A percentile compares a stretch with the other conserved stretches of the same genome.
phyloP scores from a whole-genome alignment of 1,140 invertebrate genomes.

The Tribolium castaneum region DNA sequence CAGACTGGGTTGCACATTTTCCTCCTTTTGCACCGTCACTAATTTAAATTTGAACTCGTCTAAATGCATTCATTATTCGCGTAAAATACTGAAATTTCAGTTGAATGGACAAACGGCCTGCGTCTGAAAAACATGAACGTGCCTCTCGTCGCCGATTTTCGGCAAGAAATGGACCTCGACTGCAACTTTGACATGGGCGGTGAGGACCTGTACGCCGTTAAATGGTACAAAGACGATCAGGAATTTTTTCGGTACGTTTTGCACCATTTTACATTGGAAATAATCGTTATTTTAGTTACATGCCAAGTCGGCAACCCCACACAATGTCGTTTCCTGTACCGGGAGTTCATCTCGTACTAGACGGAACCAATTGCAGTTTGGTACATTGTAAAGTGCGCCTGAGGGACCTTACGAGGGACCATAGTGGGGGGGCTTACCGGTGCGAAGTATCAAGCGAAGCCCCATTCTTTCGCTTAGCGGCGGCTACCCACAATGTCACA shows the following conservation, averaged over 20 bases:
- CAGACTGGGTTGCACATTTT: neutral
- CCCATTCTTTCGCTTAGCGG: constrained; percentile 71
- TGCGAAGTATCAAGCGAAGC: constrained; percentile 75
- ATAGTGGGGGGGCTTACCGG: constrained; percentile 66
- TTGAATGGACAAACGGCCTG: constrained; percentile 32
- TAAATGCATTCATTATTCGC: too few relatives aligned
- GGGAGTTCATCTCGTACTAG: constrained; percentile 51
- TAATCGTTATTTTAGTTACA: constrained; percentile 40
- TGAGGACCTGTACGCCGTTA: constrained; percentile 79
- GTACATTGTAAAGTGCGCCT: constrained; percentile 50
- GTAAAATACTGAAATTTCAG: too few relatives aligned
- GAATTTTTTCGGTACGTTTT: constrained; percentile 62
- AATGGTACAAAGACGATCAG: constrained; percentile 82
- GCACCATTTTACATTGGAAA: neutral
- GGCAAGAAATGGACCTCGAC: constrained; percentile 67
- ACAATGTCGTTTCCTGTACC: constrained; percentile 52
- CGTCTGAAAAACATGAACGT: constrained; percentile 60
- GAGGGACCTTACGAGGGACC: constrained; percentile 47
- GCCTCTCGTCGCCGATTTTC: constrained; percentile 67
- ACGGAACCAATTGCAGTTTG: constrained; percentile 45
- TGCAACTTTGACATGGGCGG: constrained; percentile 71
- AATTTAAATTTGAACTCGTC: neutral
- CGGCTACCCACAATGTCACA: constrained; percentile 71
- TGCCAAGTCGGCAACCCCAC: constrained; percentile 47
- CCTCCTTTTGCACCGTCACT: neutral